Evolutionary conservation across 2,797 vertebrate species (phyloP).

Genomic region (Hypotaenidia philippensis): DNA sequence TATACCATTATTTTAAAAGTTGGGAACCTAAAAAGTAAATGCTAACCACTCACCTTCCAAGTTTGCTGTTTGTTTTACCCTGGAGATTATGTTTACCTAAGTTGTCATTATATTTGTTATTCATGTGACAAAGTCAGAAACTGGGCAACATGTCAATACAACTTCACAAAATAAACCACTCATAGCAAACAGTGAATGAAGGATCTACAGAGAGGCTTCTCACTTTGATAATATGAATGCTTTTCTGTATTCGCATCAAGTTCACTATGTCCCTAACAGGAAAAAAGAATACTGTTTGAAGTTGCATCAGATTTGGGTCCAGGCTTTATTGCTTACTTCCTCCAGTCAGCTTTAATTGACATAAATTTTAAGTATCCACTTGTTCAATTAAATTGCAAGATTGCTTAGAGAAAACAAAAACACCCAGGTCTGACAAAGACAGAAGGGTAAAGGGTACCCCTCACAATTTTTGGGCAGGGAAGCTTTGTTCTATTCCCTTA

Average conservation of each 20-base stretch:
- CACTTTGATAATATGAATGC: background rate
- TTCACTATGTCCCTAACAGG: background rate
- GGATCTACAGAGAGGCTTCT: background rate
- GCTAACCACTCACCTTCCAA: background rate
- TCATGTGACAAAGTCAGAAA: background rate
- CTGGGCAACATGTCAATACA: background rate
- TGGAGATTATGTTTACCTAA: background rate
- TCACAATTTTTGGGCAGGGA: background rate
- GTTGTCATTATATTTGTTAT: background rate
- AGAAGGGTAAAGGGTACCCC: background rate
- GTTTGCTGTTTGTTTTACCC: background rate
- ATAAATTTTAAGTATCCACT: background rate
- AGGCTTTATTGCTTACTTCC: background rate
- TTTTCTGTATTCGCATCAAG: background rate
- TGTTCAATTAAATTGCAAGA: background rate
- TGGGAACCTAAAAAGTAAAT: background rate
- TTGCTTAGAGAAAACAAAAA: background rate
- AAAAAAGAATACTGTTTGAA: background rate
- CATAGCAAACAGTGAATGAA: background rate
- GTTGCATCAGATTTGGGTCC: background rate
- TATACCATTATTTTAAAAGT: background rate
- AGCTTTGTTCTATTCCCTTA: background rate
- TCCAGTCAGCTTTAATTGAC: background rate
- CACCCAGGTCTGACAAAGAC: background rate
- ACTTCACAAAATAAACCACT: background rate